A percentile compares a stretch with the other conserved stretches of the same genome.
phyloP scores from a whole-genome alignment of 2,113 vertebrate species.

The Pao palembangensis region DNA sequence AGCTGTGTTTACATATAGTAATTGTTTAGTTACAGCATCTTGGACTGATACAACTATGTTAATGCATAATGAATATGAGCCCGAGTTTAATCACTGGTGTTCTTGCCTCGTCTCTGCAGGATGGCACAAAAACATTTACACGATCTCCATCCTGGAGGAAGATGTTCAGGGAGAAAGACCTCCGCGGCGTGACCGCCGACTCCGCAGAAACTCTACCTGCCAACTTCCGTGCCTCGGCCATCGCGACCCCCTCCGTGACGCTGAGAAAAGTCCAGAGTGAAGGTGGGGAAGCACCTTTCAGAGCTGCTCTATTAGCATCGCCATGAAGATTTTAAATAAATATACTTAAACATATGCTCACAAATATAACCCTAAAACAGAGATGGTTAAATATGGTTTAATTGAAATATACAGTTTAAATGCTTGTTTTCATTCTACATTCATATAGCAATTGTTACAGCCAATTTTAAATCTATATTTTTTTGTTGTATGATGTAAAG shows the following conservation, averaged over 20 bases:
- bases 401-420: too few relatives aligned
- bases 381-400: too few relatives aligned
- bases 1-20: conserved; percentile 59
- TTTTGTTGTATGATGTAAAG: too few relatives aligned
- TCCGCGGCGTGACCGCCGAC: conserved; percentile 87
- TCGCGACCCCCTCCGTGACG: conserved; percentile 86
- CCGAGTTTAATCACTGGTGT: conserved; percentile 17
- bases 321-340: too few relatives aligned
- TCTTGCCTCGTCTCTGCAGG: conserved; percentile 60
- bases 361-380: too few relatives aligned
- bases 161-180: conserved; percentile 92
- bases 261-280: conserved; percentile 90
- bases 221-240: conserved; percentile 89
- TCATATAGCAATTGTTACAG: too few relatives aligned
- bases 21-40: conserved; percentile 49
- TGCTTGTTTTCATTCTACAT: too few relatives aligned
- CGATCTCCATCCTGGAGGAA: conserved; percentile 92
- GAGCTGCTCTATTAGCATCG: background rate
- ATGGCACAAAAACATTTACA: conserved; percentile 88
- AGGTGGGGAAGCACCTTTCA: conserved; percentile 69
- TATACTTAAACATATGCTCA: too few relatives aligned
- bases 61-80: conserved; percentile 29
- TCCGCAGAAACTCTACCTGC: conserved; percentile 89
- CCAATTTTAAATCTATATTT: too few relatives aligned
- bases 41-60: conserved; percentile 18